Evolutionary conservation across 92 coral and sea anemone genomes (phyloP), one percentile per base, ranked within the genome.

Genomic region (Actinostola sp.): DNA sequence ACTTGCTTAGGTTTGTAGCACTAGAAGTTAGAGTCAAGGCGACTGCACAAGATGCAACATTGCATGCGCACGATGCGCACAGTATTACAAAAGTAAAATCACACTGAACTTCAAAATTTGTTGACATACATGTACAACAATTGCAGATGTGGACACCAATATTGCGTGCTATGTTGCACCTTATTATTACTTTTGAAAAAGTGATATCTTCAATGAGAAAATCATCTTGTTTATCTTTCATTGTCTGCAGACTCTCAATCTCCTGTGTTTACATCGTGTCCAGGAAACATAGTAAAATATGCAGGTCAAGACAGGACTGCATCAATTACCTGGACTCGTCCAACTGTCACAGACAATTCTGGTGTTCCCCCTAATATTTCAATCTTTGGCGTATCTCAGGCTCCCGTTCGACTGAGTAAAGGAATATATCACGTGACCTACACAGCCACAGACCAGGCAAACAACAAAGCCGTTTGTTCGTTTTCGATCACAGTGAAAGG

Each of bases 331-430:
- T 76, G 88, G 88, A 43, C 61, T 21, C 45, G 49, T 28, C 86
- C 86, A 12, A 48, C 17, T 44, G 80, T 81, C 41, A 73, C 53
- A 39, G 86, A 82, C 82, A 82, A 82, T 53, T 76, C 83, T 20
- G 88, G 83, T 43, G 20, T 19, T 30, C 24, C 44, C 27, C 76
- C 61, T 33, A 61, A 21, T 15, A 20, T 82, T 42, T 56, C 82
- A 5, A 62, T 55, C 24, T 39, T 34, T 9, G 32, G 15, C 32
- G 58, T 41, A 46, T 33, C 52, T 16, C 14, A 62, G 2, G 78
- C 77, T 50, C 73, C 67, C 27, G 68, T 71, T 25, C 66, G 66
- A n/a, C 50, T 81, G 6, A 56, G 70, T 8, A 71, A 81, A 77
- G 91, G 91, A 49, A 26, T 59, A 16, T 46, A 81, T 65, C 32